A percentile compares a stretch with the other conserved stretches of the same genome.
phyloP scores from a whole-genome alignment of 2,113 vertebrate species.

The Microcebus jonahi region DNA sequence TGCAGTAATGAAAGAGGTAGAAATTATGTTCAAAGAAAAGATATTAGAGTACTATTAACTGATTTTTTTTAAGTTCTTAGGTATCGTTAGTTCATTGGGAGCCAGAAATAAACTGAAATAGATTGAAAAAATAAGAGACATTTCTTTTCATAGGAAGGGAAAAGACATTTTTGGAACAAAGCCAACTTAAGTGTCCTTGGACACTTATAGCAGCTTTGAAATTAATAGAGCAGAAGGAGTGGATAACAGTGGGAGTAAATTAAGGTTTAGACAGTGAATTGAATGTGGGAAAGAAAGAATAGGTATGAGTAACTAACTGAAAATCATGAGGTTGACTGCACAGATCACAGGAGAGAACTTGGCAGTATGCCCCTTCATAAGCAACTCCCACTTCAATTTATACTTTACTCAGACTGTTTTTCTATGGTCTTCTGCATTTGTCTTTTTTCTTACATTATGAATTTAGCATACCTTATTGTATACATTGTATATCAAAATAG shows the following conservation, averaged over 20 bases:
- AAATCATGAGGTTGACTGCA: neutral
- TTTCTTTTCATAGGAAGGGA: neutral
- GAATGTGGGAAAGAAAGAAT: neutral
- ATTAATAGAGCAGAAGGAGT: neutral
- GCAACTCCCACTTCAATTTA: neutral
- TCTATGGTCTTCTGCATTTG: neutral
- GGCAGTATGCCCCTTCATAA: neutral
- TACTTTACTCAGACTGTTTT: neutral
- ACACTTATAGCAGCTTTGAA: neutral
- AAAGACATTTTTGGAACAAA: neutral
- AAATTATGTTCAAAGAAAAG: neutral
- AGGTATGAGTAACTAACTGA: neutral
- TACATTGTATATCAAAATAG: neutral
- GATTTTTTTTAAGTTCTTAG: neutral
- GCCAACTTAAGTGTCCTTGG: neutral
- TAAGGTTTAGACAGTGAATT: neutral
- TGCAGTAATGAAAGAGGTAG: neutral
- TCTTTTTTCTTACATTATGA: neutral
- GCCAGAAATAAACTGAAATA: neutral
- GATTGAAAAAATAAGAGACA: neutral
- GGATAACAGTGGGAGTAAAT: neutral
- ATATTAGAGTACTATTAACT: neutral
- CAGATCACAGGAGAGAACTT: neutral
- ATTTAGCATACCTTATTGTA: neutral
- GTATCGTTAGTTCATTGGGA: neutral